Evolutionary conservation across 2,797 vertebrate genomes (phyloP).

Genomic region (Tapirus indicus): DNA sequence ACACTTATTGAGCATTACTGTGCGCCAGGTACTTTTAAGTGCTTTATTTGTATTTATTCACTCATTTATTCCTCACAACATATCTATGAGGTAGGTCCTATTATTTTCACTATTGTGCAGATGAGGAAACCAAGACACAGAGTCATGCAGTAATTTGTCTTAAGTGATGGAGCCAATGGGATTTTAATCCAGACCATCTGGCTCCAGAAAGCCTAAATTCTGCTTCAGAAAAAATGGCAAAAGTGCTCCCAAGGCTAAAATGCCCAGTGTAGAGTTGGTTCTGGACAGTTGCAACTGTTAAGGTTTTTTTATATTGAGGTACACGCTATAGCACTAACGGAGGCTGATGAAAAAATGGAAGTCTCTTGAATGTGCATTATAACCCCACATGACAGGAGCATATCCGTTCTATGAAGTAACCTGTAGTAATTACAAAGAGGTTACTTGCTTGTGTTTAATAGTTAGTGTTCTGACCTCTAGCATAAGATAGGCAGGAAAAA

Average conservation of each 20-base stretch:
- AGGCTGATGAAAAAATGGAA: conserved; percentile 2
- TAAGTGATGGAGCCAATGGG: neutral
- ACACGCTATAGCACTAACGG: neutral
- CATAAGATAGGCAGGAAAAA: neutral
- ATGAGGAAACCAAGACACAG: conserved; percentile 6
- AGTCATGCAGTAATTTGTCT: neutral
- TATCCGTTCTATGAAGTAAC: neutral
- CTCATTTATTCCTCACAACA: conserved; percentile 26
- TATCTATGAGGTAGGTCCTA: neutral
- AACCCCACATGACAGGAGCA: neutral
- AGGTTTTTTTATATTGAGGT: neutral
- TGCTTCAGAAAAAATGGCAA: neutral
- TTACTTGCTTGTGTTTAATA: neutral
- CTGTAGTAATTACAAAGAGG: neutral
- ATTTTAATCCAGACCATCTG: neutral
- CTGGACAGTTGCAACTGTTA: neutral
- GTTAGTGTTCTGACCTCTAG: neutral
- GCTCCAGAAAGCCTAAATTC: neutral
- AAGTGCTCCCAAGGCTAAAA: neutral
- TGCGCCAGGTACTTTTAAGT: neutral
- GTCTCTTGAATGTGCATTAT: neutral
- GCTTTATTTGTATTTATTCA: neutral
- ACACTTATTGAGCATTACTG: neutral
- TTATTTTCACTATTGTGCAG: neutral
- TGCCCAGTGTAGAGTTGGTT: neutral